A percentile compares a stretch with the other conserved stretches of the same genome.
phyloP scores from a whole-genome alignment of 2,888 invertebrate species.

The Eupithecia exiguata region DNA sequence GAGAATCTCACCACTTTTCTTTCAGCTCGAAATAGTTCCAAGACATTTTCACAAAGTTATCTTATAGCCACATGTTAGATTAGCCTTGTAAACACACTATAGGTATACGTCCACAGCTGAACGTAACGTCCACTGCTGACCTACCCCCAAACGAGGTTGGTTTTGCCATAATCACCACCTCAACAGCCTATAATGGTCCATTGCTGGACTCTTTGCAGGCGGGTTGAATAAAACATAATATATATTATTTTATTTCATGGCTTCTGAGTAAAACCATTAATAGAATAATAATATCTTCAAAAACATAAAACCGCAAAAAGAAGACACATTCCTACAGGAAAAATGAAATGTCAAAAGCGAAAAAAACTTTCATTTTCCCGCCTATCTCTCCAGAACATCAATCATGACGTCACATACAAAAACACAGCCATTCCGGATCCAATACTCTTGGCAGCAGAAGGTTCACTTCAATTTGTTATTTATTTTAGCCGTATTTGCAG shows the following conservation, averaged over 20 bases:
- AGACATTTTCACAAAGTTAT: too few species aligned
- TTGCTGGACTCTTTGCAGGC: too few species aligned
- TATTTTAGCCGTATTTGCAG: too few species aligned
- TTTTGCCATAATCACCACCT: too few species aligned
- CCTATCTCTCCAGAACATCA: slow-evolving; percentile 12
- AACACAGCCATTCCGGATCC: slow-evolving; percentile 5
- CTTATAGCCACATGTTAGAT: too few species aligned
- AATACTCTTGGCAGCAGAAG: slow-evolving; percentile 1
- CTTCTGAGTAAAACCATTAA: neutral
- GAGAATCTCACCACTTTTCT: too few species aligned
- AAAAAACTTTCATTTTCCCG: slow-evolving; percentile 18
- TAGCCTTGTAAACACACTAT: too few species aligned
- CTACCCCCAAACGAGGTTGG: too few species aligned
- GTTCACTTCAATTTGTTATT: neutral
- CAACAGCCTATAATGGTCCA: too few species aligned
- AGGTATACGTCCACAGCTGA: too few species aligned
- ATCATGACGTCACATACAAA: slow-evolving; percentile 18
- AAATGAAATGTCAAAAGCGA: slow-evolving; percentile 19
- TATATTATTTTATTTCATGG: neutral
- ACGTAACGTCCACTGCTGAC: too few species aligned
- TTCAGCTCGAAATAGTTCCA: too few species aligned
- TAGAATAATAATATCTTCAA: slow-evolving; percentile 11
- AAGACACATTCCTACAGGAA: slow-evolving; percentile 13
- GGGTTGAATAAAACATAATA: neutral
- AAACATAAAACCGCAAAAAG: slow-evolving; percentile 28